Base-by-base conservation (phyloP, 2,888 invertebrate species). In the Uropetala carovei region DNA sequence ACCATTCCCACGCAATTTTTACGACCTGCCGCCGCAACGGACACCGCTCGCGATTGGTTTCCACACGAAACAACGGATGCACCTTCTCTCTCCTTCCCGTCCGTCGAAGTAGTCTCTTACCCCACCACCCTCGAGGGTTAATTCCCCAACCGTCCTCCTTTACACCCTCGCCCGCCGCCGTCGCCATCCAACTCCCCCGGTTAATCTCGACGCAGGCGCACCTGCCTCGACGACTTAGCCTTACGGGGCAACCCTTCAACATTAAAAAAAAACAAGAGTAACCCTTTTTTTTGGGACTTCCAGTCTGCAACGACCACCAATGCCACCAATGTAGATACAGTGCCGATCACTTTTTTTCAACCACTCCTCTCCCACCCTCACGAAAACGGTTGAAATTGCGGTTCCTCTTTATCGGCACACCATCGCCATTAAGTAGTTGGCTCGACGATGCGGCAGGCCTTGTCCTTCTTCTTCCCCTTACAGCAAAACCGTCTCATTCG, bases 351-450 rank as follows among this genome's bases (percentile, higher is more conserved):
- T 43, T 75, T 75, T 60, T 7, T 27, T 75, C 22, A 27, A 13
- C 27, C 75, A 0, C n/a, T 5, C n/a, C 13, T 22, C 75, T 11
- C 75, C 43, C 14, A 27, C 27, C 75, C 22, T 27, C 27, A 75
- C 27, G 68, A 11, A n/a, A n/a, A 11, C 18, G 43, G 64, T 16
- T 11, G 83, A 56, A 83, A 57, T 83, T 83, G 14, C n/a, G 43
- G 43, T 83, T 83, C 83, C 83, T 83, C 57, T 83, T 83, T 56
- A 83, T 83, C 83, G 83, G 83, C 56, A 9, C 83, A 8, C 83
- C 56, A 83, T 83, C 83, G 83, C 83, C 83, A 83, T 83, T 57
- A 83, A 83, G 43, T 83, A 83, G 83, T 83, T 57, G 57, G 8
- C 18, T 5, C 83, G 83, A n/a, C 57, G 83, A 83, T 83, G 83